Percentiles rank a stretch among this genome's conserved stretches.
Conservation (phyloP, 2,797 vertebrate genomes). For the Gymnoscopelus microlampas region DNA sequence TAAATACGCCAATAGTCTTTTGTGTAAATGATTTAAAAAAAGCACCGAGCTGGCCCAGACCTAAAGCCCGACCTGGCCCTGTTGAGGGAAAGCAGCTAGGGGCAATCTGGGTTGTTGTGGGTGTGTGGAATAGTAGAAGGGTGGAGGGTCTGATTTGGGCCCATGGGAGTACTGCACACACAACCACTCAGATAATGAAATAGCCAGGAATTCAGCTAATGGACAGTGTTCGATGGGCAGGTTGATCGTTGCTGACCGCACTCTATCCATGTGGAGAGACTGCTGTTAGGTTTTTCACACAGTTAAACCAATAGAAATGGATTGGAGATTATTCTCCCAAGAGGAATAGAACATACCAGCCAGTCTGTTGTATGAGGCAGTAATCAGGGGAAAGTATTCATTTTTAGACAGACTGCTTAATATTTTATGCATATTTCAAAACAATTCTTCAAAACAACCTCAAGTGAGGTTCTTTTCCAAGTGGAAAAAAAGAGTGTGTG, state of each 20-base stretch:
- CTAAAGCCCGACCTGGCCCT: conserved; percentile 33
- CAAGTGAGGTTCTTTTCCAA: no score
- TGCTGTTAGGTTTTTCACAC: conserved; percentile 22
- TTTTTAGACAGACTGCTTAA: no score
- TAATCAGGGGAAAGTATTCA: background rate
- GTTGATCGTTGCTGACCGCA: conserved; percentile 39
- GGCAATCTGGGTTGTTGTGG: conserved; percentile 37
- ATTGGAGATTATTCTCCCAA: conserved; percentile 13
- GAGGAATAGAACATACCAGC: conserved; percentile 3
- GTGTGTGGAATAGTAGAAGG: conserved; percentile 27
- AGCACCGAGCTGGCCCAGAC: conserved; percentile 13
- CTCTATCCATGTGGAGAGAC: conserved; percentile 22
- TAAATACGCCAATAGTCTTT: conserved; percentile 12
- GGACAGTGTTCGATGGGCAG: conserved; percentile 49
- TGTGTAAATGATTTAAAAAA: background rate
- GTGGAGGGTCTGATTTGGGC: conserved; percentile 1
- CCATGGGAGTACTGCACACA: conserved; percentile 23
- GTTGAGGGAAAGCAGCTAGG: conserved; percentile 17
- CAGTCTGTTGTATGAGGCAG: background rate
- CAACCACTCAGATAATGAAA: conserved; percentile 73
- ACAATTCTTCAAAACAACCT: no score
- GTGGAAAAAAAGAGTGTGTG: no score
- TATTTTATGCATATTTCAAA: no score
- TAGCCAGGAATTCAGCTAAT: conserved; percentile 68
- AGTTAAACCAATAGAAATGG: conserved; percentile 15